Percentiles rank a stretch among this genome's conserved stretches.
phyloP scores from a whole-genome alignment of 2,888 invertebrate genomes.

The Brachypterus glaber region DNA sequence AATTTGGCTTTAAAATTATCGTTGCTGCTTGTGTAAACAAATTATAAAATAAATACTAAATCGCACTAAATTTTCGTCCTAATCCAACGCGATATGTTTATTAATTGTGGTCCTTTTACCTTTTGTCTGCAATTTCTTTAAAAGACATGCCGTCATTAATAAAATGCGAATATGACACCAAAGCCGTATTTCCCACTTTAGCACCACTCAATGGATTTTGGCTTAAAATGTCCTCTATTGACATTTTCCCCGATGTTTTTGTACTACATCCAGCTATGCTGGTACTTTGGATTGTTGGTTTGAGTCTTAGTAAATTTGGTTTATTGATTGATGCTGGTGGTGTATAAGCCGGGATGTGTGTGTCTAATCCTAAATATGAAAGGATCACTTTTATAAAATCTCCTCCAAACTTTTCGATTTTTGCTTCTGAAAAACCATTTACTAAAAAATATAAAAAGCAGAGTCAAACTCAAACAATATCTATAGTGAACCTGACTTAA shows the following conservation, averaged over 20 bases:
- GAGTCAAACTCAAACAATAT: constrained; percentile 12
- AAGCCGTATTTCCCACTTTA: constrained; percentile 31
- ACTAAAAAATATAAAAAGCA: constrained; percentile 30
- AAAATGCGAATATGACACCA: constrained; percentile 34
- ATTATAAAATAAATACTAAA: too few species aligned
- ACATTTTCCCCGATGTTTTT: too few species aligned
- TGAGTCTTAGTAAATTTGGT: too few species aligned
- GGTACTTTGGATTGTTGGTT: too few species aligned
- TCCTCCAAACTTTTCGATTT: constrained; percentile 47
- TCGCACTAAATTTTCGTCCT: too few species aligned
- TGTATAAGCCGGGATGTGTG: neutral
- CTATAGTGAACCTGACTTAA: too few species aligned
- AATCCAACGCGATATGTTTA: too few species aligned
- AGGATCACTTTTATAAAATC: constrained; percentile 37
- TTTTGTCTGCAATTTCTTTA: constrained; percentile 34
- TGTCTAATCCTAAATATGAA: neutral
- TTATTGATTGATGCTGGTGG: constrained; percentile 12
- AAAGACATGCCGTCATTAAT: constrained; percentile 36
- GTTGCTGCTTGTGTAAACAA: too few species aligned
- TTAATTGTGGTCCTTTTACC: constrained; percentile 9
- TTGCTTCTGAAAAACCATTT: constrained; percentile 50
- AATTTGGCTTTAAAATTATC: too few species aligned
- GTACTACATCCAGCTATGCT: too few species aligned
- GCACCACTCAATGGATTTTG: constrained; percentile 24
- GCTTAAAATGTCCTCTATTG: constrained; percentile 23